Evolutionary conservation across 1,140 invertebrate species (phyloP).

Genomic region (Zophobas atratus): DNA sequence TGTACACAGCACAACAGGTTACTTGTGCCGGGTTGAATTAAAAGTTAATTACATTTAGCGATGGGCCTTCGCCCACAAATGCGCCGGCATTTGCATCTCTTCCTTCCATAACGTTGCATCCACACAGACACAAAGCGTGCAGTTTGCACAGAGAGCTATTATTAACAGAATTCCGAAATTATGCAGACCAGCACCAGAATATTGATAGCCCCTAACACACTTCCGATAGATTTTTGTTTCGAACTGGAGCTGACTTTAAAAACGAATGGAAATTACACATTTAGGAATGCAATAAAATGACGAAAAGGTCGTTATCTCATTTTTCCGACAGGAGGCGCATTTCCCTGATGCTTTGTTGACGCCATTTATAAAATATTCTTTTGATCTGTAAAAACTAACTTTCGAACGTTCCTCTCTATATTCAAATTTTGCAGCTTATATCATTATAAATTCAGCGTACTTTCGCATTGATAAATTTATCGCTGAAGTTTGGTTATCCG

Average conservation of each 20-base stretch:
- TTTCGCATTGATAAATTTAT: conserved; percentile 28
- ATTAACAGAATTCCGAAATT: not conserved
- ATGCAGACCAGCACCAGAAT: not conserved
- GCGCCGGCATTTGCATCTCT: conserved; percentile 28
- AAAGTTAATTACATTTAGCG: conserved; percentile 36
- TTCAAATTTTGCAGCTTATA: conserved; percentile 18
- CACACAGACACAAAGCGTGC: not conserved
- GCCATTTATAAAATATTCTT: conserved; percentile 31
- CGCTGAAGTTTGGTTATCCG: conserved; percentile 30
- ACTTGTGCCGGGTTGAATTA: conserved; percentile 19
- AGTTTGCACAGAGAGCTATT: not conserved
- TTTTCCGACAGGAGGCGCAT: not conserved
- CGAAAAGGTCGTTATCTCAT: conserved; percentile 18
- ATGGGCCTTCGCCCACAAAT: not conserved
- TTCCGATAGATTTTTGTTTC: conserved; percentile 3
- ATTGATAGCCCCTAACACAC: not conserved
- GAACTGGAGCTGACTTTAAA: not conserved
- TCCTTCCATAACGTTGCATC: conserved; percentile 12
- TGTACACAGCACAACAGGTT: conserved; percentile 26
- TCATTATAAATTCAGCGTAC: conserved; percentile 24
- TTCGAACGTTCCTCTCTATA: conserved; percentile 1
- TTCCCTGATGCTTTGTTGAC: conserved; percentile 13
- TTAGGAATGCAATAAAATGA: conserved; percentile 14
- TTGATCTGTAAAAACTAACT: conserved; percentile 10
- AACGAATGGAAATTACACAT: conserved; percentile 10